Conservation (phyloP, 2,888 invertebrate genomes). For the Pelosia muscerda region DNA sequence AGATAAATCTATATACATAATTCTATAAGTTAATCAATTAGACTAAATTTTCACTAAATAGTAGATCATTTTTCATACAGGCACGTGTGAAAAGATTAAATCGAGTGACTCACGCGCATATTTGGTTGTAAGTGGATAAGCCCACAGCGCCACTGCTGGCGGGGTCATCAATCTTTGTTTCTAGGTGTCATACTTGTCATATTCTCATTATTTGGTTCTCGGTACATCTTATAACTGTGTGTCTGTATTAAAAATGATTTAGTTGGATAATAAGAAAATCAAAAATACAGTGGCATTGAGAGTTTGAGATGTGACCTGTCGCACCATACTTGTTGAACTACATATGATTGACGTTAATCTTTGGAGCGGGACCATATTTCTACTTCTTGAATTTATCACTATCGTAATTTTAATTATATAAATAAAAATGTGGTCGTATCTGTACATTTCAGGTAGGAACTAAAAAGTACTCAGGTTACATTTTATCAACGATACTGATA, state of each 20-base stretch:
- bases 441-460: too few species aligned
- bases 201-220: conserved; percentile 3
- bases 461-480: too few species aligned
- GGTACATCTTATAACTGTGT: conserved; percentile 1
- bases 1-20: not conserved
- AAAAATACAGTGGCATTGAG: not conserved
- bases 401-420: not conserved
- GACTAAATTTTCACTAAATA: conserved; percentile 50
- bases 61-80: conserved; percentile 50
- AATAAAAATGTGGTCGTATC: too few species aligned
- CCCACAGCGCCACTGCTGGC: conserved; percentile 30
- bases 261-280: not conserved
- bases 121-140: conserved; percentile 39
- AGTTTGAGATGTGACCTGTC: not conserved
- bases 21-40: conserved; percentile 37
- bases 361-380: not conserved
- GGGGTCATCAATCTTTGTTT: conserved; percentile 15
- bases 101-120: conserved; percentile 52
- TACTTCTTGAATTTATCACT: not conserved
- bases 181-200: not conserved
- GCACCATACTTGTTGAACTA: not conserved
- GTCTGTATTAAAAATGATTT: conserved; percentile 7
- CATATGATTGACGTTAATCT: not conserved
- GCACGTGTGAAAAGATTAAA: conserved; percentile 55
- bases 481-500: too few species aligned